Percentiles rank a stretch among this genome's conserved stretches.
These are phyloP conservation scores for Pristionchus fissidentatus DNA, from an alignment of 2,888 invertebrate species.

Conservation along the genomic window DNA sequence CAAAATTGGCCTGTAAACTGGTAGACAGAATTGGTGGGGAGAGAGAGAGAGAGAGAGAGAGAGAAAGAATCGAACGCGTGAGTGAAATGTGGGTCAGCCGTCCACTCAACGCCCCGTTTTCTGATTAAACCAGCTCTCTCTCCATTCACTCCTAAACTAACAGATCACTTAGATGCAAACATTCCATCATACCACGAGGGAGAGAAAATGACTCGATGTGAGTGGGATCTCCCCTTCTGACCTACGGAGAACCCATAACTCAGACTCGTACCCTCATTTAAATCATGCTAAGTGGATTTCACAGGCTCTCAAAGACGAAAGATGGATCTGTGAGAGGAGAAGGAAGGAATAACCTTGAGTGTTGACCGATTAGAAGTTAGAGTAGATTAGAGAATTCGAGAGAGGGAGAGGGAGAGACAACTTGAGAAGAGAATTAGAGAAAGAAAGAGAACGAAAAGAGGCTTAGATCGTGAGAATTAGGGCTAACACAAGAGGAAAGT, in stretches of 20 bases:
- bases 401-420: neutral
- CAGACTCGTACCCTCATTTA: too few species aligned
- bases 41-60: constrained; percentile 17
- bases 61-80: constrained; percentile 13
- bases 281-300: constrained; percentile 32
- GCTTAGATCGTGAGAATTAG: constrained; percentile 29
- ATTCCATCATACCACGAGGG: neutral
- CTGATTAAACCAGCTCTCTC: constrained; percentile 41
- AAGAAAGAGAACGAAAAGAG: constrained; percentile 14
- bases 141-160: constrained; percentile 35
- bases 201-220: neutral
- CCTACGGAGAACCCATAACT: too few species aligned
- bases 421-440: constrained; percentile 13
- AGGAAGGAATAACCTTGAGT: constrained; percentile 21
- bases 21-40: constrained; percentile 10
- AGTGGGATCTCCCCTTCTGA: too few species aligned
- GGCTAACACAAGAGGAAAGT: neutral
- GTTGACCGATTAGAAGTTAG: constrained; percentile 37
- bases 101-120: constrained; percentile 16
- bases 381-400: constrained; percentile 20
- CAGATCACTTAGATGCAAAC: constrained; percentile 34
- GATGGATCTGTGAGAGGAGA: neutral
- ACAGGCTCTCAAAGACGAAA: neutral
- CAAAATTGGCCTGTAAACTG: constrained; percentile 31
- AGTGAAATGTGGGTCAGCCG: constrained; percentile 11